Evolutionary conservation across 2,113 vertebrate genomes (phyloP).

Genomic region (Pedetes capensis): DNA sequence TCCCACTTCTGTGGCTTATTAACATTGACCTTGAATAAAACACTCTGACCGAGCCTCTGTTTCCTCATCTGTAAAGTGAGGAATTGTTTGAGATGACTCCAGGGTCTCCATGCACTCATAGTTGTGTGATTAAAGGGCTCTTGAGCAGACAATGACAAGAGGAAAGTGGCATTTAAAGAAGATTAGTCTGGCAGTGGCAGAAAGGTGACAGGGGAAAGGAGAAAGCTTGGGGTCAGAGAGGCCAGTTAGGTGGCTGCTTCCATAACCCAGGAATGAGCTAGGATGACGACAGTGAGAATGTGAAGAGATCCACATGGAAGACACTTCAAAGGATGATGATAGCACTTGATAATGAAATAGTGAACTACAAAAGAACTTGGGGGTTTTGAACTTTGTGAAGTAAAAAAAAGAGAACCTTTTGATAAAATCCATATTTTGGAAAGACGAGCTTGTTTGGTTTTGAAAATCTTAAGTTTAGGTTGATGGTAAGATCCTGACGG

Average conservation of each 20-base stretch:
- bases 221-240: slow-evolving; percentile 18
- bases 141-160: slow-evolving; percentile 55
- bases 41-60: slow-evolving; percentile 34
- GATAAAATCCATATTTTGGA: background rate
- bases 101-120: background rate
- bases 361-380: background rate
- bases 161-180: slow-evolving; percentile 61
- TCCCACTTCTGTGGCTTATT: background rate
- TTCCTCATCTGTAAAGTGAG: slow-evolving; percentile 44
- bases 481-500: background rate
- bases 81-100: slow-evolving; percentile 32
- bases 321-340: background rate
- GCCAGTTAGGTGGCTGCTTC: background rate
- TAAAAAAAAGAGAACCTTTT: slow-evolving; percentile 27
- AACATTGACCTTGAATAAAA: slow-evolving; percentile 17
- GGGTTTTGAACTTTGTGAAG: background rate
- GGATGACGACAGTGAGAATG: background rate
- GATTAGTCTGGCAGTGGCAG: slow-evolving; percentile 48
- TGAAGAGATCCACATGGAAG: background rate
- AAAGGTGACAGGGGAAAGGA: slow-evolving; percentile 42
- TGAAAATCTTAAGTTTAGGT: background rate
- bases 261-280: background rate
- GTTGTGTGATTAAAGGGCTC: slow-evolving; percentile 31
- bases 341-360: background rate
- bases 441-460: background rate